Base-by-base conservation (phyloP, 1,140 invertebrate genomes). In the Triops longicaudatus region DNA sequence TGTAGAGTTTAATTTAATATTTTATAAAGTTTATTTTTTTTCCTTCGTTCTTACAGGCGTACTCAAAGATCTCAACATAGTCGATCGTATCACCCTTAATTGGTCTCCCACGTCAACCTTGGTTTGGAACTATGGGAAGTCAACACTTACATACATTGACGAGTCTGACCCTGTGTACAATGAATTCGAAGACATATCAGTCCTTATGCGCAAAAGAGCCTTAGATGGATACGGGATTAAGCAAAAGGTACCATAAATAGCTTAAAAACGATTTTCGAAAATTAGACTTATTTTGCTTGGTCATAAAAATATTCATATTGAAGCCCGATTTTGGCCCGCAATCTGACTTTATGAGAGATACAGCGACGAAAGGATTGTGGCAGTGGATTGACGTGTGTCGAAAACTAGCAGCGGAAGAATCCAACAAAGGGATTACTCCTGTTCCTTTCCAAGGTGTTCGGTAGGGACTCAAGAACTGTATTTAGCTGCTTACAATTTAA, bases 61-160 rank as follows among this genome's bases (percentile, higher is more conserved):
- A 1, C 82, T 93, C 1, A 86, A 85, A 4, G 93, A 94, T 86
- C 90, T 91, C 80, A 89, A 87, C 14, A 90, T 95, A 71, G 90
- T 89, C 82, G 93, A 95, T 84, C 87, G 93, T 81, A 93, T 94
- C 80, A 92, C 92, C 41, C 83, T 94, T 77, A 90, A 91, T 83
- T 93, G 91, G 90, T 90, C 90, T 6, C 87, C 90, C 12, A 85
- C 86, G 73, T 91, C 89, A 28, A 88, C 89, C 82, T 84, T 93
- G 41, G 87, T 89, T 31, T 93, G 92, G 91, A 91, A 91, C 78
- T 88, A 89, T 81, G 90, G 90, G 4, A 89, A 89, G 26, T 89
- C 89, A 80, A 87, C 87, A 88, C 83, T 88, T 85, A 80, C 85
- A 88, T 85, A 83, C 78, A 85, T 86, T 72, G 86, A 84, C 79